These are phyloP conservation scores for Caracal caracal DNA, from an alignment of 2,113 vertebrate genomes.

Conservation along the genomic window DNA sequence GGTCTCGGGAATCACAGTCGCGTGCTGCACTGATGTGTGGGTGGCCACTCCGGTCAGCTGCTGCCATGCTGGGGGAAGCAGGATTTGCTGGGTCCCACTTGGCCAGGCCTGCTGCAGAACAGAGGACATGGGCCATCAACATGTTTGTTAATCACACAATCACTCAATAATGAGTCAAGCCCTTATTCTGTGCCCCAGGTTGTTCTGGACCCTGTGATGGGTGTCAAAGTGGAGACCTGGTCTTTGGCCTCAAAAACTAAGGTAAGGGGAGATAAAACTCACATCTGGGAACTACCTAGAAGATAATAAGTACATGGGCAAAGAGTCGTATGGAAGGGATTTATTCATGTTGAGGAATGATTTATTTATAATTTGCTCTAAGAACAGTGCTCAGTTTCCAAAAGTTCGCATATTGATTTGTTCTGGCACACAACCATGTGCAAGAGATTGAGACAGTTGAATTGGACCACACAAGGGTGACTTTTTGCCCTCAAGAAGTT, in stretches of 20 bases:
- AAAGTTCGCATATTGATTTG: not conserved
- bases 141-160: not conserved
- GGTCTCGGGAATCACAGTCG: conserved; percentile 95
- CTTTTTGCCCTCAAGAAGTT: not conserved
- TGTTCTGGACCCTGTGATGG: not conserved
- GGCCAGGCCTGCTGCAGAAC: conserved; percentile 96
- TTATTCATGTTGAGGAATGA: not conserved
- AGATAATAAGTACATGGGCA: not conserved
- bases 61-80: conserved; percentile 98
- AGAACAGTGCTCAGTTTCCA: not conserved
- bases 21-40: conserved; percentile 98
- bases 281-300: not conserved
- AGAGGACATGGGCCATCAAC: conserved; percentile 51
- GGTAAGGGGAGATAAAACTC: not conserved
- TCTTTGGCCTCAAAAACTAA: not conserved
- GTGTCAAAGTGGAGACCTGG: not conserved
- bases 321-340: not conserved
- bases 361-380: not conserved
- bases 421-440: not conserved
- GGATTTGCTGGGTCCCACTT: conserved; percentile 97
- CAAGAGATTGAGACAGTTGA: not conserved
- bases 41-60: conserved; percentile 93
- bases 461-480: not conserved
- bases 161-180: not conserved
- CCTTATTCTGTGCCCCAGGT: not conserved